A percentile compares a stretch with the other conserved stretches of the same genome.
These are phyloP conservation scores for Apamea anceps DNA, from an alignment of 2,888 invertebrate genomes.

Conservation along the genomic window DNA sequence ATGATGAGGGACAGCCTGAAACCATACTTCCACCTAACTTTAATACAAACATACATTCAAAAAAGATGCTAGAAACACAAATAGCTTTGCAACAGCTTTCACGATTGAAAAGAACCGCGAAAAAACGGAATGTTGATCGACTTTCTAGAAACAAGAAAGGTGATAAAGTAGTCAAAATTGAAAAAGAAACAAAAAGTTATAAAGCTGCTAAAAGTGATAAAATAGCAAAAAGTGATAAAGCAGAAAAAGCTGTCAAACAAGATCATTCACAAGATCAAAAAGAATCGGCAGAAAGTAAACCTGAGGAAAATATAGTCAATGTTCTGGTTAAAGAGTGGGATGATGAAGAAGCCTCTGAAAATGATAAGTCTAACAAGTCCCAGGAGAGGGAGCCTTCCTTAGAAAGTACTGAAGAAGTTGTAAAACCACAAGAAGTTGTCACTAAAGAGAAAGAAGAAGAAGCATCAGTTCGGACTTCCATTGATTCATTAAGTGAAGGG, in stretches of 20 bases:
- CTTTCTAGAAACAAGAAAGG: constrained; percentile 60
- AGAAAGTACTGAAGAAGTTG: constrained; percentile 64
- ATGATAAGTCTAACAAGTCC: constrained; percentile 66
- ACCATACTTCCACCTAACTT: constrained; percentile 61
- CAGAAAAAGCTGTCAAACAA: constrained; percentile 56
- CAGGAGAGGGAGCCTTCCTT: constrained; percentile 68
- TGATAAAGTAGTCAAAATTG: constrained; percentile 53
- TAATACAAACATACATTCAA: constrained; percentile 56
- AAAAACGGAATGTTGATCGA: constrained; percentile 63
- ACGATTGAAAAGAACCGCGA: constrained; percentile 73
- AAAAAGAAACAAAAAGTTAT: constrained; percentile 48
- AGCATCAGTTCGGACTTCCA: constrained; percentile 64
- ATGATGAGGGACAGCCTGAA: constrained; percentile 75
- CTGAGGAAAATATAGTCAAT: constrained; percentile 84
- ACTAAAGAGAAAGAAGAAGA: constrained; percentile 68
- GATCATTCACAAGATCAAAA: constrained; percentile 19
- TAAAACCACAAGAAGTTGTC: constrained; percentile 65
- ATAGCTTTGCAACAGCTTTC: constrained; percentile 84
- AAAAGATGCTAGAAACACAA: constrained; percentile 78
- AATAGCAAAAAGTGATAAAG: constrained; percentile 48
- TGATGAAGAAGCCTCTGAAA: constrained; percentile 82
- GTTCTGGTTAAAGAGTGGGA: constrained; percentile 90
- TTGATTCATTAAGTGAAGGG: constrained; percentile 76
- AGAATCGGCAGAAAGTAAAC: constrained; percentile 58
- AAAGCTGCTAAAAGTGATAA: constrained; percentile 51